Base-by-base conservation (phyloP, 2,113 vertebrate species). In the Dunckerocampus dactyliophorus region DNA sequence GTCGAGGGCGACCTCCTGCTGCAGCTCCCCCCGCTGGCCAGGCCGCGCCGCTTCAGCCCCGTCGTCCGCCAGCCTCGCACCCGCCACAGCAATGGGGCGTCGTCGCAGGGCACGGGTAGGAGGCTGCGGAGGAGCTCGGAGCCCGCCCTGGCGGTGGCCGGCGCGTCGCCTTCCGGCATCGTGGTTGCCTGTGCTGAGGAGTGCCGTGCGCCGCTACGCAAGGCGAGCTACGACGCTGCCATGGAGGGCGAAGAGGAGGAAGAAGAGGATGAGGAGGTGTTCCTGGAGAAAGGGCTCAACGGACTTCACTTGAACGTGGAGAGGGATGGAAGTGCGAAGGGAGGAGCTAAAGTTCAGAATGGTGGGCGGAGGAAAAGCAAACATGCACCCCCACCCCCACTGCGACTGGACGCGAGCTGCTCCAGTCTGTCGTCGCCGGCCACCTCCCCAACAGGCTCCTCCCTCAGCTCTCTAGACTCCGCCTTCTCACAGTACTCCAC, bases 401-500 rank as follows among this genome's bases (percentile, higher is more conserved):
- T 93, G 16, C 88, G 87, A 31, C 77, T 94, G 49, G 89, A 90
- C 48, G 89, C 91, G 59, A 93, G 93, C 79, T 94, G 88, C 58
- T 97, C 93, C 51, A 95, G 93, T 55, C 83, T 93, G n/a, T 97
- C 95, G 15, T 96, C 94, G 22, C 92, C 93, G 0, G 92, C 90
- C 0, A 94, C 93, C 0, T 96, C 94, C 2, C 93, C 92, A 0
- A 95, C 94, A 0, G 89, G 92, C 69, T 95, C 93, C 0, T 94
- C 94, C 0, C 86, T 94, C 80, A 94, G 94, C 82, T 97, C 95
- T 17, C 79, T 93, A 73, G 93, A 97, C 85, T 94, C 93, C 34
- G 91, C 91, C 80, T 95, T 97, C 76, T 95, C 92, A n/a, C 93
- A 94, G 77, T 94, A 93, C 85, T 94, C 93, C 63, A 94, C 93